Evolutionary conservation across 2,888 invertebrate genomes (phyloP), one percentile per base, ranked within the genome.

Genomic region (Matsumyia berberina): DNA sequence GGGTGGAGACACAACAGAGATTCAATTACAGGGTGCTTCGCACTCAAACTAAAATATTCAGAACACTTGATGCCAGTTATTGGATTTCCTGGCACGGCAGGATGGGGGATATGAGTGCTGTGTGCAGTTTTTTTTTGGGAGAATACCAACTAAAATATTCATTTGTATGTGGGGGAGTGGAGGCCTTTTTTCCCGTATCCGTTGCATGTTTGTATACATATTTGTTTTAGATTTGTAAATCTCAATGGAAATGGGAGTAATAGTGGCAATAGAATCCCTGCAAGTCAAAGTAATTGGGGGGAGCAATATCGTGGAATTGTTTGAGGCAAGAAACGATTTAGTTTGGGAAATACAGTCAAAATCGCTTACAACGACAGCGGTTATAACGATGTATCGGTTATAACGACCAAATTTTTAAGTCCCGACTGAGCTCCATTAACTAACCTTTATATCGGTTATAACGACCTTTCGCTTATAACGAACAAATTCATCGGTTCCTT

Each of bases 1-100:
- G 33, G 17, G 24, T 11, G 24, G 15, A 17, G 9, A 6, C 24
- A 62, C 44, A 29, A 60, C 53, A 67, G 79, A 74, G 83, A 85
- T 85, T 85, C 85, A 85, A 85, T 80, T 80, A 85, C 79, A 85
- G 80, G 85, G 69, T 80, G 85, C 64, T 70, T 79, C 79, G 70
- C 66, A 70, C 85, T 79, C 53, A 53, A 80, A 80, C 85, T 85
- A 80, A 85, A 85, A 85, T 85, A 85, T 85, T 85, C 80, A 85
- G 80, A 85, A 85, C 85, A 85, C 85, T 85, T 85, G 79, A 85
- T 85, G 74, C 70, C 79, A 80, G 85, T 85, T 85, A 85, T 85
- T 85, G 85, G 85, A 85, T 79, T 80, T 80, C 33, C 69, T 58
- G 37, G 53, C 58, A 62, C 15, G 35, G 51, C 24, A 53, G 24